Percentiles rank a stretch among this genome's conserved stretches.
phyloP scores from a whole-genome alignment of 1,140 invertebrate genomes.

The Metaphire vulgaris region DNA sequence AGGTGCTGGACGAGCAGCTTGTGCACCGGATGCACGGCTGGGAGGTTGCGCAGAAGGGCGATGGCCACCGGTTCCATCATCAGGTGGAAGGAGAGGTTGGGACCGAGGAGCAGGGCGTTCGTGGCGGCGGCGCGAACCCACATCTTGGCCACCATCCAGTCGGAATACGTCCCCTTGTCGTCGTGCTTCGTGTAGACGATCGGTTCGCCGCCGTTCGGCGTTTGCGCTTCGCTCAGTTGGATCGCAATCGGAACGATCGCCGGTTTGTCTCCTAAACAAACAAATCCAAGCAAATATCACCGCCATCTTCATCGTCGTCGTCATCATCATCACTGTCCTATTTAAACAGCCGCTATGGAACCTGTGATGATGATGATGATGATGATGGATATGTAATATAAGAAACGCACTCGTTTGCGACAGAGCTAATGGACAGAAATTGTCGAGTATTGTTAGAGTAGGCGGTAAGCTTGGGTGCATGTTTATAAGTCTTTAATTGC shows the following conservation, averaged over 20 bases:
- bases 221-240: constrained; percentile 7
- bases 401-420: background rate
- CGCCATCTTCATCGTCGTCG: background rate
- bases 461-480: no score
- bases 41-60: constrained; percentile 12
- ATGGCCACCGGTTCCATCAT: constrained; percentile 18
- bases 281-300: background rate
- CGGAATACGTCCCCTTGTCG: constrained; percentile 12
- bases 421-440: no score
- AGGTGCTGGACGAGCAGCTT: constrained; percentile 14
- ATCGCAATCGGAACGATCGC: constrained; percentile 16
- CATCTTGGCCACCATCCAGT: constrained; percentile 24
- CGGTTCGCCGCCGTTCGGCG: background rate
- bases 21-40: constrained; percentile 15
- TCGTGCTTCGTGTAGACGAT: constrained; percentile 13
- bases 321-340: no score
- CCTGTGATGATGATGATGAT: background rate
- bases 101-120: constrained; percentile 6
- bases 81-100: constrained; percentile 1
- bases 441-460: no score
- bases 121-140: constrained; percentile 18
- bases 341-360: background rate
- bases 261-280: background rate
- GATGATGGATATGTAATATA: background rate
- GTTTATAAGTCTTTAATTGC: no score